Conservation (phyloP, 2,888 invertebrate genomes). For the Watsonalla cultraria region DNA sequence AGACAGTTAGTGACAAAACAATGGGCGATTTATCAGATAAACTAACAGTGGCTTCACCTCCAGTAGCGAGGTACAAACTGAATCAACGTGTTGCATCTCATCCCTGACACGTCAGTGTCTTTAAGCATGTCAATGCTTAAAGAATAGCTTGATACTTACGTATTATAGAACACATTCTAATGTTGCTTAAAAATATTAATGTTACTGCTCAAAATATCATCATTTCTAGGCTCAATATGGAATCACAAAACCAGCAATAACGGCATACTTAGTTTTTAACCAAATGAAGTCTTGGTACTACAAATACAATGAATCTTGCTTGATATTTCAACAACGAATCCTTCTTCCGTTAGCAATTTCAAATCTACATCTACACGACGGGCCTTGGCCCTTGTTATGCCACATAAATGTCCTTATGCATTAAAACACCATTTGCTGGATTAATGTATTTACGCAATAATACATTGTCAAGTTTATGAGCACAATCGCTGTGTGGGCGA, state of each 20-base stretch:
- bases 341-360: too few relatives aligned
- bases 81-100: constrained; percentile 5
- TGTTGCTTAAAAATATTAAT: too few relatives aligned
- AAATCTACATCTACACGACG: too few relatives aligned
- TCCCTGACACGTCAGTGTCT: constrained; percentile 32
- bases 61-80: constrained; percentile 12
- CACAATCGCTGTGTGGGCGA: constrained; percentile 44
- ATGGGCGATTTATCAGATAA: constrained; percentile 34
- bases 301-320: too few relatives aligned
- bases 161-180: background rate
- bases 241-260: too few relatives aligned
- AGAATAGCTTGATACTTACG: background rate
- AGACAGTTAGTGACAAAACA: constrained; percentile 33
- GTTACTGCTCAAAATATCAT: too few relatives aligned
- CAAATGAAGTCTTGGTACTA: too few relatives aligned
- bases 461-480: constrained; percentile 64
- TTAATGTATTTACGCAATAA: constrained; percentile 41
- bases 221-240: too few relatives aligned
- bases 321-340: too few relatives aligned
- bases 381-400: background rate
- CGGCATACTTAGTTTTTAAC: too few relatives aligned
- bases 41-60: background rate
- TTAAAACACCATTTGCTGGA: constrained; percentile 46
- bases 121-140: constrained; percentile 30
- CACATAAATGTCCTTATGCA: constrained; percentile 24